These are phyloP conservation scores for Apostichopus californicus DNA, from an alignment of 35 echinoderm and acorn worm species.

Conservation along the genomic window DNA sequence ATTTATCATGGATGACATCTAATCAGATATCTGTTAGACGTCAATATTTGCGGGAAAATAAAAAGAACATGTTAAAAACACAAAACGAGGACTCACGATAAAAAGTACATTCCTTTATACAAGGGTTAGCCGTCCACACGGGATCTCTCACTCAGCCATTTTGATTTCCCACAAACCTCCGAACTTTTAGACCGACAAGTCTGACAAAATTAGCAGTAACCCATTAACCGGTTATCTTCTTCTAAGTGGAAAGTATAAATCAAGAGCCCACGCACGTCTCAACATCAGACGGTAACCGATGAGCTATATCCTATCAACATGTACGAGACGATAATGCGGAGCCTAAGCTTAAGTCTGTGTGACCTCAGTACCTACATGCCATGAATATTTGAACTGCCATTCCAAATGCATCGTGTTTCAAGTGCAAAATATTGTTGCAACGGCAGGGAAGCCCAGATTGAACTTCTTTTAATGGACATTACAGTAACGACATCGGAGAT, in stretches of 20 bases:
- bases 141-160: constrained; percentile 23
- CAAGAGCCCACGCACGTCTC: not conserved
- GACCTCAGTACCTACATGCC: constrained; percentile 32
- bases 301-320: not conserved
- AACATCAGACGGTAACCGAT: not conserved
- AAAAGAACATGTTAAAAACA: constrained; percentile 10
- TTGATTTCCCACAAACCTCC: constrained; percentile 38
- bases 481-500: not conserved
- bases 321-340: not conserved
- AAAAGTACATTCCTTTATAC: not conserved
- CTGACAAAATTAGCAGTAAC: constrained; percentile 44
- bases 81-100: constrained; percentile 5
- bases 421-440: constrained; percentile 45
- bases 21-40: not conserved
- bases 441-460: constrained; percentile 18
- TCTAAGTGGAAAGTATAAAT: constrained; percentile 14
- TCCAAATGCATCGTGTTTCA: constrained; percentile 51
- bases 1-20: not conserved
- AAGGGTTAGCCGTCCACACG: constrained; percentile 15
- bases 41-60: not conserved
- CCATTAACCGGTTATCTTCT: constrained; percentile 26
- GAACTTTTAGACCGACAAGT: not conserved
- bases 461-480: constrained; percentile 52
- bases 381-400: constrained; percentile 57
- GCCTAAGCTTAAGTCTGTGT: constrained; percentile 21